Percentiles rank a stretch among this genome's conserved stretches.
These are phyloP conservation scores for Corydoras sp. DNA, from an alignment of 2,113 vertebrate species.

Conservation along the genomic window DNA sequence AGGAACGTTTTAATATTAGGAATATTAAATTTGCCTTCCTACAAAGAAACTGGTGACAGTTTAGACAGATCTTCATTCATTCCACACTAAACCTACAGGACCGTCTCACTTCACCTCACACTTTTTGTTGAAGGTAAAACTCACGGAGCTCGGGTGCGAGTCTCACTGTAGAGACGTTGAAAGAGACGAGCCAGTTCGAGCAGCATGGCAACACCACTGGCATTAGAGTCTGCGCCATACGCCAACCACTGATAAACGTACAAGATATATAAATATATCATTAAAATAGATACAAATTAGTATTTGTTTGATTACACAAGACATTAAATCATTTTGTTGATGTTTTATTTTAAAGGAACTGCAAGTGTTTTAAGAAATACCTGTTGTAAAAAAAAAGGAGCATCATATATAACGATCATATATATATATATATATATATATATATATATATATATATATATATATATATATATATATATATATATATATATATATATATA, in stretches of 20 bases:
- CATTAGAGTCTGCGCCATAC: constrained; percentile 72
- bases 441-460: too few relatives aligned
- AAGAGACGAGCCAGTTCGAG: constrained; percentile 69
- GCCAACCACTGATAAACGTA: constrained; percentile 61
- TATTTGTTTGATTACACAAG: too few relatives aligned
- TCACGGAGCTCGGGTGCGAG: constrained; percentile 61
- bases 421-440: too few relatives aligned
- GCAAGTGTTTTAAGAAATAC: too few relatives aligned
- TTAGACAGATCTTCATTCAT: neutral
- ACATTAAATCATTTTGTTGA: too few relatives aligned
- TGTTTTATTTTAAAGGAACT: too few relatives aligned
- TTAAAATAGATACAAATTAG: neutral
- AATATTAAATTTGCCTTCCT: constrained; percentile 3
- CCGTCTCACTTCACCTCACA: too few relatives aligned
- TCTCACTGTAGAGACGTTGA: constrained; percentile 59
- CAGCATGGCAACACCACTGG: constrained; percentile 64
- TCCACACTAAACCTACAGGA: neutral
- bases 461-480: too few relatives aligned
- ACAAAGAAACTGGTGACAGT: neutral
- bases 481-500: too few relatives aligned
- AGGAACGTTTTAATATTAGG: too few relatives aligned
- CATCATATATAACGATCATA: too few relatives aligned
- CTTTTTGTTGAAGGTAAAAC: constrained; percentile 25
- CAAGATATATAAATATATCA: neutral
- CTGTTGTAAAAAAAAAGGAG: too few relatives aligned